Base-by-base conservation (phyloP, 2,113 vertebrate genomes). In the Motacilla tschutschensis region DNA sequence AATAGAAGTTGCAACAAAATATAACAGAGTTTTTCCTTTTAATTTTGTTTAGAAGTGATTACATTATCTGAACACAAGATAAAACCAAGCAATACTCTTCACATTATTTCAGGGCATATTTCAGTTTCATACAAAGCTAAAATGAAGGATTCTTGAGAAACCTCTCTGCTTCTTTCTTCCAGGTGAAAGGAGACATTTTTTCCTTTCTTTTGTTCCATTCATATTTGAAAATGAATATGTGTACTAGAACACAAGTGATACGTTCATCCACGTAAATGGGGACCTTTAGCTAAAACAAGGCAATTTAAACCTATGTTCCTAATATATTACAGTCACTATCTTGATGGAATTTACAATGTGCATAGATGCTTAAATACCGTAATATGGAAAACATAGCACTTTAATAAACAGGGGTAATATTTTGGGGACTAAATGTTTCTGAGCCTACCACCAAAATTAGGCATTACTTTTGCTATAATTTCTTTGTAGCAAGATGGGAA, bases 231-330 rank as follows among this genome's bases (percentile, higher is more conserved):
- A 33, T 16, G 6, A 70, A 70, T 4, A 2, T 50, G 12, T 1
- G 1, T 22, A 54, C 12, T 35, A 65, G n/a, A 57, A 65, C 44
- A 41, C 16, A 63, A 70, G 21, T 33, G 20, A 58, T 20, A 65
- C 1, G 5, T 33, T 54, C 22, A 62, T 13, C 21, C 65, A 63
- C 0, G 0, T n/a, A 55, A 41, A 35, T 51, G 13, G 6, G 11
- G 14, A 26, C 12, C 6, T 85, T 62, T 33, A 69, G 9, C 33
- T 57, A 65, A 76, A 82, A 65, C 1, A 5, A 85, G 8, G 5
- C 20, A 38, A 69, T 66, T 47, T 66, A 82, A 77, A 51, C 4
- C 15, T 66, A n/a, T 28, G 24, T 35, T 46, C 69, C 14, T 50
- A 69, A 47, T 22, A 63, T 7, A 35, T 11, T 8, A 9, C 15